Conservation (phyloP, 2,113 vertebrate genomes). For the Zapornia atra region DNA sequence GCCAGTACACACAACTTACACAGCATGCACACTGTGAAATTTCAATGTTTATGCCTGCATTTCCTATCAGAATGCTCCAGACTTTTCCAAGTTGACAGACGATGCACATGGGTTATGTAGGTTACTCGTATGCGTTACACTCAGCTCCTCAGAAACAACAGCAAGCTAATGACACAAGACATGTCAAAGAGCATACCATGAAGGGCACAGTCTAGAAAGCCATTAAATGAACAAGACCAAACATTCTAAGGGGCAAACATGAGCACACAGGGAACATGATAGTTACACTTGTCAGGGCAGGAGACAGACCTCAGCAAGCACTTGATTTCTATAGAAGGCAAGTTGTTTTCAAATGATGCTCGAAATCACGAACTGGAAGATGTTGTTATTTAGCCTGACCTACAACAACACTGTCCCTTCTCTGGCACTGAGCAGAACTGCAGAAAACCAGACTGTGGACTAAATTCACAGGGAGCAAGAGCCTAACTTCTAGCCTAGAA, state of each 20-base stretch:
- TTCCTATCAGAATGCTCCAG: neutral
- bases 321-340: neutral
- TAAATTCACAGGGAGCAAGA: neutral
- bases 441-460: neutral
- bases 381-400: neutral
- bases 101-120: neutral
- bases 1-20: neutral
- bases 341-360: neutral
- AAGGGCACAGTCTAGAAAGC: neutral
- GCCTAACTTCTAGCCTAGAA: neutral
- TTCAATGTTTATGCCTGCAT: neutral
- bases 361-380: neutral
- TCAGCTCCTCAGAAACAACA: neutral
- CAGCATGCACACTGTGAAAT: neutral
- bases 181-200: neutral
- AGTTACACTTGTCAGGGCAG: fast-evolving
- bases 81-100: neutral
- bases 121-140: neutral
- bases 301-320: neutral
- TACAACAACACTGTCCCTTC: neutral
- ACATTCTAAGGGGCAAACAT: fast-evolving
- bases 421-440: neutral
- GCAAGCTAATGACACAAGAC: neutral
- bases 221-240: neutral
- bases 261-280: neutral